These are phyloP conservation scores for Tenebrosternarchus preto DNA, from an alignment of 2,113 vertebrate genomes.

Conservation along the genomic window DNA sequence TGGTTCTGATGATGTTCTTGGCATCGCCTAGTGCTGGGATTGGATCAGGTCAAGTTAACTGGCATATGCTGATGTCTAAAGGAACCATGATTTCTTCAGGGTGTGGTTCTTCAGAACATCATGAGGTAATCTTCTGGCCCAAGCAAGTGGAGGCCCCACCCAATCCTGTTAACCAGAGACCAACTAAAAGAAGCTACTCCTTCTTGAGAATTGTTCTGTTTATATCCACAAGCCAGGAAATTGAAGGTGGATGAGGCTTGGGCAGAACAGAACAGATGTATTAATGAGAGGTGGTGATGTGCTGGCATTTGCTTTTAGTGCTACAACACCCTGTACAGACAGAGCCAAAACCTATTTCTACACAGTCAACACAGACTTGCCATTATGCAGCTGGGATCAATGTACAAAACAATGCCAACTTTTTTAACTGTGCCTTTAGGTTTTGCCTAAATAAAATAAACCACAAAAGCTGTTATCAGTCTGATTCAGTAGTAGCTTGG, in stretches of 20 bases:
- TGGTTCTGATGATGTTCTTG: background rate
- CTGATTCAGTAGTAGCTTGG: conserved; percentile 14
- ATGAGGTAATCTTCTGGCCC: too few relatives aligned
- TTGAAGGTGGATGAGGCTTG: conserved; percentile 52
- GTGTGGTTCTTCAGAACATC: background rate
- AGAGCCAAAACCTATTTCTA: background rate
- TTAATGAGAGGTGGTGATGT: background rate
- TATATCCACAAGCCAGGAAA: conserved; percentile 41
- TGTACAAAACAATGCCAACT: background rate
- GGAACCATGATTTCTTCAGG: background rate
- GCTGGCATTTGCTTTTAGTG: too few relatives aligned
- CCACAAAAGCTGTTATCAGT: background rate
- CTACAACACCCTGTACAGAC: too few relatives aligned
- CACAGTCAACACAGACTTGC: background rate
- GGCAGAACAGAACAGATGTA: conserved; percentile 31
- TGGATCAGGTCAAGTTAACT: too few relatives aligned
- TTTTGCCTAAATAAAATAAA: conserved; percentile 14
- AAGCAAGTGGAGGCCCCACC: background rate
- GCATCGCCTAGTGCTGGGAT: background rate
- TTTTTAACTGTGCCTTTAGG: background rate
- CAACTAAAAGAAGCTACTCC: conserved; percentile 69
- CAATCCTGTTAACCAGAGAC: conserved; percentile 34
- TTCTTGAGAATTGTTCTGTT: conserved; percentile 58
- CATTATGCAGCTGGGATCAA: background rate
- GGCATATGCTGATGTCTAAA: too few relatives aligned